Evolutionary conservation across 2,888 invertebrate species (phyloP), one percentile per base, ranked within the genome.

Genomic region (Caenorhabditis sp.): DNA sequence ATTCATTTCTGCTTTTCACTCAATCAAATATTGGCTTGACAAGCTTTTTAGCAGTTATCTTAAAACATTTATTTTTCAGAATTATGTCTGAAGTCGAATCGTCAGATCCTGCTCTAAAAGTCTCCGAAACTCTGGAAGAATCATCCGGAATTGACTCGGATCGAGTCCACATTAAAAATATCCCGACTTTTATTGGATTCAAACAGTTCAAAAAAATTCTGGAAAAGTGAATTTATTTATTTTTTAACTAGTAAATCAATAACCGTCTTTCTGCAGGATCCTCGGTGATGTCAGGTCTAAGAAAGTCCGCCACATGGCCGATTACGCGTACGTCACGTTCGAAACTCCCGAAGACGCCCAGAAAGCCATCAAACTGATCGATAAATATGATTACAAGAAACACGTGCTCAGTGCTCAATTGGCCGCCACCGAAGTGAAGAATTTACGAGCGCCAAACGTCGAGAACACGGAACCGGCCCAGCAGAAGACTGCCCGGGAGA

Each of bases 181-280:
- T 87, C 7, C 85, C 86, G 1, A 58, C 58, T 11, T 80, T 79
- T 39, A 48, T 85, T 13, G 84, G 82, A 9, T 80, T 78, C 55
- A 82, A 83, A 15, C 84, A 84, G 46, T 80, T 87, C 41, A 84
- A 80, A 30, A 81, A 83, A 41, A 20, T 84, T 1, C 48, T 87
- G 3, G 80, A 82, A 20, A 86, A 84, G 87, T 88, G 45, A 73
- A 83, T 71, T 35, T 11, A 50, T 37, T 26, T 35, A 20, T 37
- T 46, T 15, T 45, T 58, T 7, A 43, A 43, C 37, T 9, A 37
- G 15, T 22, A 7, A 43, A 43, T 22, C 2, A n/a, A 37, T n/a
- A n/a, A n/a, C 30, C 9, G 13, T 24, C 1, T 37, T 13, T 55
- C 53, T 75, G n/a, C 62, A 85, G 86, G 68, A 73, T 62, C 35